Conservation (phyloP, 2,888 invertebrate species). For the Muschampia plurimacula region DNA sequence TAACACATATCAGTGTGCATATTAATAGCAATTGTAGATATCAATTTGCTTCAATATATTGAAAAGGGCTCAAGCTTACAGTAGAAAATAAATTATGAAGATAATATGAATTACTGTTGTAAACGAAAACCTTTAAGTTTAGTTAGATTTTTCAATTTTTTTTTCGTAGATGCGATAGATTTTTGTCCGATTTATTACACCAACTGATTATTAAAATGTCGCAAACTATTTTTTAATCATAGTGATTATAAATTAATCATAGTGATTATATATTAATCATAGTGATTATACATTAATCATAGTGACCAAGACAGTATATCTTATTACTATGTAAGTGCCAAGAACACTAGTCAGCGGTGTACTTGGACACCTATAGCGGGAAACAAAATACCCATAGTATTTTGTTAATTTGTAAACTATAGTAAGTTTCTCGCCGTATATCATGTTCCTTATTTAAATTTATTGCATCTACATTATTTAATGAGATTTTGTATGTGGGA, state of each 20-base stretch:
- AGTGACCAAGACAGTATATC: too few relatives aligned
- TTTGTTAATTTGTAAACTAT: too few relatives aligned
- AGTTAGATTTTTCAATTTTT: neutral
- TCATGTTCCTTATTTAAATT: neutral
- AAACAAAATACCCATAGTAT: too few relatives aligned
- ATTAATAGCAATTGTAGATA: slow-evolving; percentile 9
- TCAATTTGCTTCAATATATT: slow-evolving; percentile 10
- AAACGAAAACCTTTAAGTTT: neutral
- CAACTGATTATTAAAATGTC: neutral
- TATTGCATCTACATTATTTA: slow-evolving; percentile 21
- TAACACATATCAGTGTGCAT: slow-evolving; percentile 16
- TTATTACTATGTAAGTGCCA: too few relatives aligned
- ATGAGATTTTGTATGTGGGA: slow-evolving; percentile 21
- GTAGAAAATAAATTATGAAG: neutral
- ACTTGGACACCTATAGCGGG: too few relatives aligned
- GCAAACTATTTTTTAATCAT: too few relatives aligned
- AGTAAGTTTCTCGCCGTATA: neutral
- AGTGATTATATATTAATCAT: too few relatives aligned
- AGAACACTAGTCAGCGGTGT: neutral
- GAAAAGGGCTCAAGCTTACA: slow-evolving; percentile 10
- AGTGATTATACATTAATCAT: too few relatives aligned
- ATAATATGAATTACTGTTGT: slow-evolving; percentile 12
- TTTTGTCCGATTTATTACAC: neutral
- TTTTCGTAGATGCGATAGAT: slow-evolving; percentile 1
- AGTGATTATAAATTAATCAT: too few relatives aligned